Percentiles rank a stretch among this genome's conserved stretches.
phyloP scores from a whole-genome alignment of 2,113 vertebrate genomes.

The Stegastes partitus region DNA sequence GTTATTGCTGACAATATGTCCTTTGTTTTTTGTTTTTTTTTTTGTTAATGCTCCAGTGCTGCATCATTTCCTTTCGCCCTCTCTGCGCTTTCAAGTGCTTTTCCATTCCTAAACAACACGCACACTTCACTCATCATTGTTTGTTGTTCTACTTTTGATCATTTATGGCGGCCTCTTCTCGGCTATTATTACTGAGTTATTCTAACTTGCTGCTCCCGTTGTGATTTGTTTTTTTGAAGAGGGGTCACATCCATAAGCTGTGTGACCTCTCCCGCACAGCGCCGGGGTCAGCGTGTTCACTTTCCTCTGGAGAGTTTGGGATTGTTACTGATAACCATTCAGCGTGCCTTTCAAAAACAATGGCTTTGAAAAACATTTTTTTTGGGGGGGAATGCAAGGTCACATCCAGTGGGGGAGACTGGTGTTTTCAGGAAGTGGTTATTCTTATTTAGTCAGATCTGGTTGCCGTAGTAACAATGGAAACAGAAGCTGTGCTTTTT shows the following conservation, averaged over 20 bases:
- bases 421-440: slow-evolving; percentile 47
- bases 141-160: slow-evolving; percentile 41
- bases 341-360: slow-evolving; percentile 41
- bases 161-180: slow-evolving; percentile 17
- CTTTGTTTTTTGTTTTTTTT: too few relatives aligned
- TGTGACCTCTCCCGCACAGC: slow-evolving; percentile 20
- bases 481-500: not conserved
- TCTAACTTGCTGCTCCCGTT: slow-evolving; percentile 24
- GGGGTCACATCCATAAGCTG: slow-evolving; percentile 46
- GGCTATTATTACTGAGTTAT: slow-evolving; percentile 10
- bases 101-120: slow-evolving; percentile 14
- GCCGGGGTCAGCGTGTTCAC: slow-evolving; percentile 15
- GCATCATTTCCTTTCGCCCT: not conserved
- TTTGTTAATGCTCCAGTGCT: not conserved
- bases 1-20: not conserved
- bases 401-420: slow-evolving; percentile 33
- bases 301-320: slow-evolving; percentile 31
- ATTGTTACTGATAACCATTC: slow-evolving; percentile 47
- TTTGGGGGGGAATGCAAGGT: slow-evolving; percentile 39
- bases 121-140: slow-evolving; percentile 2
- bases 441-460: slow-evolving; percentile 22
- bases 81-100: slow-evolving; percentile 15
- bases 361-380: slow-evolving; percentile 48
- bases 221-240: slow-evolving; percentile 31
- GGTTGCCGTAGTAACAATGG: slow-evolving; percentile 33